Conservation (phyloP, 2,888 invertebrate species). For the Phyto melanocephala region DNA sequence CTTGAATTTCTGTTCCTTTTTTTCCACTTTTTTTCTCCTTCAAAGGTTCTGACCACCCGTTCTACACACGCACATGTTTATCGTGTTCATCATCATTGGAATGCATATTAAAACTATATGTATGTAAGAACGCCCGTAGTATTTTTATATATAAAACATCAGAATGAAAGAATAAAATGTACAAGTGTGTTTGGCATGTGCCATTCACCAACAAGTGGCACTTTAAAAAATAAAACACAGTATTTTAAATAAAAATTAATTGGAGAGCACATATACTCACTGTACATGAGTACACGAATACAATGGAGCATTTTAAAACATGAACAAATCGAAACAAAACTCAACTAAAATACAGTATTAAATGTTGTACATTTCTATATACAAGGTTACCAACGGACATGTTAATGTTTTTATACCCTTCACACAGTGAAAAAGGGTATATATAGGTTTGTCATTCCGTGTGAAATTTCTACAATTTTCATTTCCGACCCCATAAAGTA, state of each 20-base stretch:
- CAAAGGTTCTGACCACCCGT: constrained; percentile 66
- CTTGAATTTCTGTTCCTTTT: constrained; percentile 51
- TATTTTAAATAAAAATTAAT: constrained; percentile 66
- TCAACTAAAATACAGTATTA: constrained; percentile 63
- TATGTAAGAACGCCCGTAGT: background rate
- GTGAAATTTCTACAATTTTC: no score
- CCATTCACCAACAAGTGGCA: constrained; percentile 64
- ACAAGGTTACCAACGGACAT: constrained; percentile 57
- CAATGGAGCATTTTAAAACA: constrained; percentile 52
- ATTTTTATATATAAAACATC: constrained; percentile 45
- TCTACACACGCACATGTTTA: background rate
- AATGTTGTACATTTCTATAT: constrained; percentile 35
- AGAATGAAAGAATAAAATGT: constrained; percentile 41
- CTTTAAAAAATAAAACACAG: constrained; percentile 65
- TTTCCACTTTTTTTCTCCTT: constrained; percentile 36
- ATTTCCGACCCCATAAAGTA: no score
- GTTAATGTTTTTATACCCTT: no score
- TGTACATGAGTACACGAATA: constrained; percentile 32
- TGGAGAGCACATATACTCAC: constrained; percentile 60
- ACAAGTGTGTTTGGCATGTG: constrained; percentile 64
- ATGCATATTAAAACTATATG: background rate
- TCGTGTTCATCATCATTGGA: background rate
- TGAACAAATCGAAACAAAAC: constrained; percentile 63
- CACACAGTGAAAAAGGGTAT: no score
- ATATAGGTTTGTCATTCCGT: no score